Evolutionary conservation across 2,797 vertebrate genomes (phyloP), one percentile per base, ranked within the genome.

Genomic region (Eospalax fontanierii): DNA sequence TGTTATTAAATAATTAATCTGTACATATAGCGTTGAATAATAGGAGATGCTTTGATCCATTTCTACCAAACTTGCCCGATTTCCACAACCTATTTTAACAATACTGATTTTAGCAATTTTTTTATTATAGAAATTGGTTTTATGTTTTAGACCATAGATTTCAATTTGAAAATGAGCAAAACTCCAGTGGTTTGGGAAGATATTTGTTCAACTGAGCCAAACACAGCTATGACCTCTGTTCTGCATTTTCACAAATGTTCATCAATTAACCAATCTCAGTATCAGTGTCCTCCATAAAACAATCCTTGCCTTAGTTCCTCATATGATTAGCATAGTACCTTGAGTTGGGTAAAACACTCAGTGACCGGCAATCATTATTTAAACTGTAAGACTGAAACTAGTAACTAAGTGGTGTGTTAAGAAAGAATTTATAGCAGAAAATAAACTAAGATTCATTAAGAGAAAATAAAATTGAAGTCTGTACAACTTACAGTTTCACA

Each of bases 1-100:
- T 66, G 15, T 12, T 74, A 38, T 71, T 90, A 71, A 88, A 65
- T 65, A 91, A 89, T 83, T 94, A 19, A 81, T 71, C 40, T 91
- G 21, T 65, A 75, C 1, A 57, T 59, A 22, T 21, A 24, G 14
- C 40, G 74, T 50, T 83, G 93, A 26, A 84, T 87, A 80, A 66
- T 16, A 1, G 12, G 3, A 12, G 30, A 57, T 80, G 6, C 35
- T 40, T 85, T 18, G 75, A 0, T 16, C 2, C 16, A 54, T 11
- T 82, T 35, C 18, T 46, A 43, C 10, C 28, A 50, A 33, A 80
- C 65, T 38, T 68, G 73, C 1, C 7, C 30, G 81, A 87, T 84
- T 85, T 68, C 12, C 14, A 40, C 54, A 79, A 68, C 26, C 33
- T 74, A 65, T 35, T 78, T 74, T 70, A 46, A 11, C 0, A 65